Base-by-base conservation (phyloP, 2,888 invertebrate species). In the Gastrophysa polygoni region DNA sequence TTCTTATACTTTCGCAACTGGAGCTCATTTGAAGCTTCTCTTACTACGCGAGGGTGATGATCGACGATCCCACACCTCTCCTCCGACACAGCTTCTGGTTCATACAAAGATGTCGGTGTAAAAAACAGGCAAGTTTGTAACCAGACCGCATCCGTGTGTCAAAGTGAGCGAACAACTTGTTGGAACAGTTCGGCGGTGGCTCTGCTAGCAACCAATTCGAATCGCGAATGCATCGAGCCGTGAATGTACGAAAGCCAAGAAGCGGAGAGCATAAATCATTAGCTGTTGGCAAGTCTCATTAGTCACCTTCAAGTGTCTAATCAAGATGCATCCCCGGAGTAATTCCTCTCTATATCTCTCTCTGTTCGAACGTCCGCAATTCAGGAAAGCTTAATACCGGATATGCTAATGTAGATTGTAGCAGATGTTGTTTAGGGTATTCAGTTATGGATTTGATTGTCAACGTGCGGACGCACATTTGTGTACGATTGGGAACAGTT, bases 301-400 rank as follows among this genome's bases (percentile, higher is more conserved):
- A 38, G 38, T 38, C 38, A 38, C 38, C 38, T 38, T 38, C 38
- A 38, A 38, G 38, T 38, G 38, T 38, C 38, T 38, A 38, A 38
- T 38, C 38, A 38, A 38, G 38, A 38, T 38, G 38, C 38, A 38
- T 38, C 38, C 38, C 38, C 38, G 11, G 38, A 38, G 38, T 2
- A 14, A 38, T 38, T 1, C 14, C 38, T n/a, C 38, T 38, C 14
- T 38, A n/a, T 38, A n/a, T 38, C n/a, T 38, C 6, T 38, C 38
- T 14, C 14, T 14, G 38, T 11, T 14, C 14, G 14, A 38, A 38
- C 14, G 38, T 38, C 10, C 38, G 11, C n/a, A n/a, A 38, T 38
- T 14, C n/a, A 3, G 38, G 38, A 38, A 10, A 10, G 38, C 38
- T 38, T 11, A n/a, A n/a, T 38, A n/a, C 14, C 38, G 38, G 11